Base-by-base conservation (phyloP, 2,888 invertebrate species). In the Sialis lutaria region DNA sequence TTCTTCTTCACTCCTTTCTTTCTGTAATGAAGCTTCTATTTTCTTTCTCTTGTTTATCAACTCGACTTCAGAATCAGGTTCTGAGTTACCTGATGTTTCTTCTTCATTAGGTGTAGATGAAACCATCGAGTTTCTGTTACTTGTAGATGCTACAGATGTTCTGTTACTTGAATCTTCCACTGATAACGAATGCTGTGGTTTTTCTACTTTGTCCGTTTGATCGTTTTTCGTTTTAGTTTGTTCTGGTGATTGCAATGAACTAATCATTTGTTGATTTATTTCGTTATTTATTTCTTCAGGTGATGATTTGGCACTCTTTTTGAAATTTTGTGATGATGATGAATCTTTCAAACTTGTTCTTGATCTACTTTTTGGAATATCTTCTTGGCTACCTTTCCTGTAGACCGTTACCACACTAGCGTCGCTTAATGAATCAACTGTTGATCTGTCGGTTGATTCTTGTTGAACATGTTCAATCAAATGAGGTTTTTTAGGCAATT, bases 1-100 rank as follows among this genome's bases (percentile, higher is more conserved):
- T 22, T 70, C 75, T 47, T 75, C 75, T 53, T 74, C 75, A 8
- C 33, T 44, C 12, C 32, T 10, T 46, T 41, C 32, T 7, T 51
- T 53, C 33, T 52, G 50, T 47, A 53, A 52, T 46, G 60, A 55
- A 6, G 60, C 55, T 41, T 58, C 56, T 8, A 59, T 48, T 32
- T 61, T 60, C 46, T 59, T 59, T 49, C 67, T 68, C 51, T 59
- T 61, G 44, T 61, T 62, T 5, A 65, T 56, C 48, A 64, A 65
- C 48, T 68, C 74, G 31, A 72, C 64, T 55, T 80, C 82, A 6
- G 79, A 74, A 57, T 81, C 81, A n/a, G 73, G 65, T 58, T 83
- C 84, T 9, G 83, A 83, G 30, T 47, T 47, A 57, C 80, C 84
- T 1, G 83, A 84, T 10, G 73, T 72, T 22, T 70, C 70, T 44